Evolutionary conservation across 2,888 invertebrate genomes (phyloP).

Genomic region (Steinernema scapterisci): DNA sequence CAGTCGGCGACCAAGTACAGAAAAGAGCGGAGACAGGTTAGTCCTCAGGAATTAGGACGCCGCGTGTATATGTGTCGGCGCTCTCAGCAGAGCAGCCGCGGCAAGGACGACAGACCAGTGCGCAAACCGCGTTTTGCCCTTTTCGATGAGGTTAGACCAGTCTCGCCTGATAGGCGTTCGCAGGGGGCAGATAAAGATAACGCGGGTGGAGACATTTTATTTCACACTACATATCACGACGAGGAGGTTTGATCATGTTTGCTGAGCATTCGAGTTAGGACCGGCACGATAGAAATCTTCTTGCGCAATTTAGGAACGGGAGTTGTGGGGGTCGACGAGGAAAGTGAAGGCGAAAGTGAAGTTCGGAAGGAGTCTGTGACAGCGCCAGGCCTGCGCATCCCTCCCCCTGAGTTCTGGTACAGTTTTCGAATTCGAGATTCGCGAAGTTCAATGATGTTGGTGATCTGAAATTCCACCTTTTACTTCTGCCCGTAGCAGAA

Average conservation of each 20-base stretch:
- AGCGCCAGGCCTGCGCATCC: not conserved
- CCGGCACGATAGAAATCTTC: slow-evolving; percentile 27
- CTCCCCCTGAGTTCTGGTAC: not conserved
- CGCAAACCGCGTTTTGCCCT: slow-evolving; percentile 18
- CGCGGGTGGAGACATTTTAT: not conserved
- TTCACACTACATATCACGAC: not conserved
- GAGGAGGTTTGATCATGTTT: slow-evolving; percentile 21
- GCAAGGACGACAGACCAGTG: slow-evolving; percentile 29
- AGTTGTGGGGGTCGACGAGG: slow-evolving; percentile 21
- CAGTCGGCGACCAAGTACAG: not conserved
- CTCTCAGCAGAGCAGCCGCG: slow-evolving; percentile 29
- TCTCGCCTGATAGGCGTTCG: too few species aligned
- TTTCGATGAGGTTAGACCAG: not conserved
- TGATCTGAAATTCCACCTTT: not conserved
- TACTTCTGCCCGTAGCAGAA: not conserved
- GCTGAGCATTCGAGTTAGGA: slow-evolving; percentile 26
- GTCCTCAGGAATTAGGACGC: slow-evolving; percentile 33
- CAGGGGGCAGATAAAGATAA: too few species aligned
- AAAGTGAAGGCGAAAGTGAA: slow-evolving; percentile 26
- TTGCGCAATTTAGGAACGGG: slow-evolving; percentile 18
- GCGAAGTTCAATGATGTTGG: slow-evolving; percentile 5
- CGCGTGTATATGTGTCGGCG: slow-evolving; percentile 29
- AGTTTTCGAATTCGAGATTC: slow-evolving; percentile 1
- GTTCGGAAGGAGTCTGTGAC: not conserved
- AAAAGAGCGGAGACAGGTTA: slow-evolving; percentile 25